Percentiles rank a stretch among this genome's conserved stretches.
Evolutionary conservation across 2,113 vertebrate species (phyloP).

Genomic region (Motacilla tschutschensis): DNA sequence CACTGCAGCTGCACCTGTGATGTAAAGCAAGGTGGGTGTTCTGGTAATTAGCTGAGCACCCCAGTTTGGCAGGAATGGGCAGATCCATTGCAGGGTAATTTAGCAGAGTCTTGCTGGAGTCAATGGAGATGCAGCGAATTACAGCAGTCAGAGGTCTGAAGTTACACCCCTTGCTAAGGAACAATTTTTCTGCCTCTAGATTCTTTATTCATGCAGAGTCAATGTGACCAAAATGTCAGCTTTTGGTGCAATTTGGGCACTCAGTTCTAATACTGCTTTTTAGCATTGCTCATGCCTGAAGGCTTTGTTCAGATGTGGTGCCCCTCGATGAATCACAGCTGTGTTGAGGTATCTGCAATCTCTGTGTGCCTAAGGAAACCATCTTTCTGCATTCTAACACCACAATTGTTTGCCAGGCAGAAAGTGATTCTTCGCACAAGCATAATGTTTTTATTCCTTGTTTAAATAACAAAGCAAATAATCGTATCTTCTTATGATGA

Average conservation of each 20-base stretch:
- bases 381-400: not conserved
- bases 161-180: not conserved
- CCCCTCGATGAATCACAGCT: not conserved
- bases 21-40: not conserved
- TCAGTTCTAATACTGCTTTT: not conserved
- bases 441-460: not conserved
- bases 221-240: not conserved
- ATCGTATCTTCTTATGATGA: not conserved
- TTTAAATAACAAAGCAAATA: constrained; percentile 20
- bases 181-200: not conserved
- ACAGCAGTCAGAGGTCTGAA: not conserved
- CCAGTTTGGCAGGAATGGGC: not conserved
- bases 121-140: not conserved
- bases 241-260: not conserved
- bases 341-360: not conserved
- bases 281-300: not conserved
- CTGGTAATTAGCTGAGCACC: not conserved
- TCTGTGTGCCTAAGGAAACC: not conserved
- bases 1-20: not conserved
- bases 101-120: not conserved
- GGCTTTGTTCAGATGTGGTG: not conserved
- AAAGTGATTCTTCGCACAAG: not conserved
- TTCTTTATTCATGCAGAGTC: not conserved
- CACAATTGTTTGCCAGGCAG: not conserved
- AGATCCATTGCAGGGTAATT: not conserved